Percentiles rank a stretch among this genome's conserved stretches.
Conservation (phyloP, 23 tunicate species). For the Diplosoma virens region DNA sequence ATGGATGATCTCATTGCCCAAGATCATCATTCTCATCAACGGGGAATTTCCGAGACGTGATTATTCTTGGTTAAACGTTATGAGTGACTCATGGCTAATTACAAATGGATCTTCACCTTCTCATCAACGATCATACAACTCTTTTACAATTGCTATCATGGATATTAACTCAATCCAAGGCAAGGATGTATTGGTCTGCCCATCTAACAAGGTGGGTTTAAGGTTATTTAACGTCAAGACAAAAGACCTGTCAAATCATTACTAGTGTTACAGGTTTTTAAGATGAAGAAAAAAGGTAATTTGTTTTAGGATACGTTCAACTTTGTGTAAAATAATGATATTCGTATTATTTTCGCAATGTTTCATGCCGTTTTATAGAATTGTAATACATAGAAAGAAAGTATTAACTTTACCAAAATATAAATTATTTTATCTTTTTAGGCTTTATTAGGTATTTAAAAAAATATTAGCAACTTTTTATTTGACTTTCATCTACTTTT, state of each 20-base stretch:
- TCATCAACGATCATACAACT: background rate
- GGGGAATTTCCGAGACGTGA: constrained; percentile 14
- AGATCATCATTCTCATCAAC: background rate
- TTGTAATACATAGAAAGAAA: too few relatives aligned
- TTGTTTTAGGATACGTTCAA: too few relatives aligned
- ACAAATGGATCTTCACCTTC: constrained; percentile 31
- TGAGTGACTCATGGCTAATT: constrained; percentile 34
- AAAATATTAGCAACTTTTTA: background rate
- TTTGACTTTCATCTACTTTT: background rate
- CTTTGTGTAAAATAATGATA: too few relatives aligned
- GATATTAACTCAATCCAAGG: background rate
- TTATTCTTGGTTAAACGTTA: constrained; percentile 30
- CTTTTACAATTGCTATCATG: constrained; percentile 8
- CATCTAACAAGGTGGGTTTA: background rate
- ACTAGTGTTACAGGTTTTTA: too few relatives aligned
- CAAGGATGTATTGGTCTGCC: background rate
- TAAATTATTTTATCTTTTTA: too few relatives aligned
- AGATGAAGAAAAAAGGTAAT: too few relatives aligned
- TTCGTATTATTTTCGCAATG: too few relatives aligned
- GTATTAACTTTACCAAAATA: too few relatives aligned
- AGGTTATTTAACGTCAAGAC: too few relatives aligned
- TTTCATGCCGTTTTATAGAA: too few relatives aligned
- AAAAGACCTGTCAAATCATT: too few relatives aligned
- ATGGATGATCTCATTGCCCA: constrained; percentile 20
- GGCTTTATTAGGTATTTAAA: too few relatives aligned